Evolutionary conservation across 2,797 vertebrate species (phyloP).

Genomic region (Alosa sapidissima): DNA sequence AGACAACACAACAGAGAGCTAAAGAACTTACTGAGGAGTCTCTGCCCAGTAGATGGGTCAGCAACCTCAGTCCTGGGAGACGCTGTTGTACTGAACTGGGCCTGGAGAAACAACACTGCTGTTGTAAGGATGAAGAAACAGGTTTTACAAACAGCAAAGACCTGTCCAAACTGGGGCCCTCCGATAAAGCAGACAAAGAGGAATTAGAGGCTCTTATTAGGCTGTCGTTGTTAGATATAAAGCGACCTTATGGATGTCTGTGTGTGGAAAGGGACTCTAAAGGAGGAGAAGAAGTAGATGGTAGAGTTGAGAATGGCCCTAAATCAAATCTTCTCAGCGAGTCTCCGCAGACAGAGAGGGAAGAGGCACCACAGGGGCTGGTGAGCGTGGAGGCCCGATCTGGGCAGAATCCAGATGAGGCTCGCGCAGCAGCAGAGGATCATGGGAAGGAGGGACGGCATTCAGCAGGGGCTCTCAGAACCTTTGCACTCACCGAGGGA

Average conservation of each 20-base stretch:
- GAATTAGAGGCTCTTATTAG: background rate
- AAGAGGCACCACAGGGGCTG: background rate
- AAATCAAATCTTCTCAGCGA: background rate
- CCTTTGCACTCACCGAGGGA: background rate
- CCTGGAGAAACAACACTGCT: background rate
- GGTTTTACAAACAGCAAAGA: background rate
- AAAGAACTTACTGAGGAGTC: background rate
- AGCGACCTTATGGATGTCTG: background rate
- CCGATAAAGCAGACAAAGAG: no score
- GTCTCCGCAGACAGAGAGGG: background rate
- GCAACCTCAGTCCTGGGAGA: constrained; percentile 6
- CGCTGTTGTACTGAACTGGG: constrained; percentile 5
- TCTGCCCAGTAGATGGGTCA: constrained; percentile 5
- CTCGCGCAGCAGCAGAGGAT: background rate
- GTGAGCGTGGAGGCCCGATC: background rate
- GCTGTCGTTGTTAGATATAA: background rate
- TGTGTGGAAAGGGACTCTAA: background rate
- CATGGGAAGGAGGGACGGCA: constrained; percentile 17
- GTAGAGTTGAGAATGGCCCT: background rate
- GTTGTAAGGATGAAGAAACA: background rate
- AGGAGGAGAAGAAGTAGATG: background rate
- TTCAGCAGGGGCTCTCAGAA: background rate
- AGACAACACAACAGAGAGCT: background rate
- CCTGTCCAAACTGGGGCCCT: background rate
- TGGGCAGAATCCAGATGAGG: background rate